These are phyloP conservation scores for Tubulanus polymorphus DNA, from an alignment of 2,888 invertebrate species.

Conservation along the genomic window DNA sequence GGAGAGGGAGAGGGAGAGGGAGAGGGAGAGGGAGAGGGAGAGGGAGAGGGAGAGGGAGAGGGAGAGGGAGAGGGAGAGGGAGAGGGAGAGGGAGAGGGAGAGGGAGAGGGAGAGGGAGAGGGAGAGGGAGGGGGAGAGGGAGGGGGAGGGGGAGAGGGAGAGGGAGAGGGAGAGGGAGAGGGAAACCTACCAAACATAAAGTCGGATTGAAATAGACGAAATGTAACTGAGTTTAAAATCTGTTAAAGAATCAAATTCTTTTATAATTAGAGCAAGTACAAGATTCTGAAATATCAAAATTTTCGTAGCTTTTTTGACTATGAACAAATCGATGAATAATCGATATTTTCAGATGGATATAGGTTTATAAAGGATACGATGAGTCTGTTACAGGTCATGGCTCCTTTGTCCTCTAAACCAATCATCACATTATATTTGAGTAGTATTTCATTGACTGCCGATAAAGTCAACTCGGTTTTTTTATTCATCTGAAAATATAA, in stretches of 20 bases:
- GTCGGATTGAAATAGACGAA: not conserved
- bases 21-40: slow-evolving; percentile 4
- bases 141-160: slow-evolving; percentile 2
- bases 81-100: slow-evolving; percentile 2
- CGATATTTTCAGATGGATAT: no score
- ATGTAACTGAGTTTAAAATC: not conserved
- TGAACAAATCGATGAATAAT: no score
- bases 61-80: slow-evolving; percentile 3
- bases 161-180: slow-evolving; percentile 4
- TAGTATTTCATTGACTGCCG: not conserved
- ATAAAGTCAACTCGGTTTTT: not conserved
- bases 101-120: not conserved
- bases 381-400: not conserved
- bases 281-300: no score
- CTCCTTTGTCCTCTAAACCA: not conserved
- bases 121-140: slow-evolving; percentile 5
- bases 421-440: slow-evolving; percentile 1
- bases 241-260: no score
- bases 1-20: slow-evolving; percentile 3
- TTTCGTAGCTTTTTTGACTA: no score
- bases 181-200: not conserved
- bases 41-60: slow-evolving; percentile 3
- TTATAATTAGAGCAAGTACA: no score
- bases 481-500: slow-evolving; percentile 1
- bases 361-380: slow-evolving; percentile 3